Evolutionary conservation across 2,113 vertebrate genomes (phyloP).

Genomic region (Numenius arquata): DNA sequence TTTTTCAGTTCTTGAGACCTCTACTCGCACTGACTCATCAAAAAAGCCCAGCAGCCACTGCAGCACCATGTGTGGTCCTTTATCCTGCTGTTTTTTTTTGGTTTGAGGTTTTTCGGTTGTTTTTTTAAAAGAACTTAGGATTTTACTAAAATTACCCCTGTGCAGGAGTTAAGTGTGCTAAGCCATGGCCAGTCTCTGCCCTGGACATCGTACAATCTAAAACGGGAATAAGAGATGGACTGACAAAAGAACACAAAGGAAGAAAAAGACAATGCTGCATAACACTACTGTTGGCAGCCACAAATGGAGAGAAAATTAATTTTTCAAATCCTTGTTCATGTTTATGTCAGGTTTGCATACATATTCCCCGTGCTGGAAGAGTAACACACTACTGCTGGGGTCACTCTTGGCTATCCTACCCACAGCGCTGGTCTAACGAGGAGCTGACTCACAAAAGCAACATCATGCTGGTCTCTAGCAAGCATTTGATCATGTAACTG

Average conservation of each 20-base stretch:
- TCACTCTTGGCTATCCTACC: not conserved
- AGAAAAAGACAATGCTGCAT: not conserved
- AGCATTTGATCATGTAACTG: not conserved
- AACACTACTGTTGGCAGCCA: not conserved
- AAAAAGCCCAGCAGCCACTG: not conserved
- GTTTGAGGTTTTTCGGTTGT: not conserved
- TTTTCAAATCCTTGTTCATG: not conserved
- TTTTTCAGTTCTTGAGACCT: not conserved
- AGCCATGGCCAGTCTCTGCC: not conserved
- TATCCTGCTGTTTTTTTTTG: not conserved
- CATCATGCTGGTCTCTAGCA: not conserved
- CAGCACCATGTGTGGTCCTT: not conserved
- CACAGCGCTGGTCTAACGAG: accelerated
- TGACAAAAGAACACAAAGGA: not conserved
- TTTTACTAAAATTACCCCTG: not conserved
- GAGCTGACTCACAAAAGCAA: not conserved
- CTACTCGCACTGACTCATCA: not conserved
- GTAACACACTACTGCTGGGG: not conserved
- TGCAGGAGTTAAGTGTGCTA: not conserved
- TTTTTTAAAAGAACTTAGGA: not conserved
- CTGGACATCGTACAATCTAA: not conserved
- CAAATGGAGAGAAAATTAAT: not conserved
- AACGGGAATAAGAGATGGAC: not conserved
- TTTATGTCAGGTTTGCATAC: not conserved
- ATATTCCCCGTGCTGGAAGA: not conserved